These are phyloP conservation scores for Volucella zonaria DNA, from an alignment of 2,888 invertebrate genomes.

Conservation along the genomic window DNA sequence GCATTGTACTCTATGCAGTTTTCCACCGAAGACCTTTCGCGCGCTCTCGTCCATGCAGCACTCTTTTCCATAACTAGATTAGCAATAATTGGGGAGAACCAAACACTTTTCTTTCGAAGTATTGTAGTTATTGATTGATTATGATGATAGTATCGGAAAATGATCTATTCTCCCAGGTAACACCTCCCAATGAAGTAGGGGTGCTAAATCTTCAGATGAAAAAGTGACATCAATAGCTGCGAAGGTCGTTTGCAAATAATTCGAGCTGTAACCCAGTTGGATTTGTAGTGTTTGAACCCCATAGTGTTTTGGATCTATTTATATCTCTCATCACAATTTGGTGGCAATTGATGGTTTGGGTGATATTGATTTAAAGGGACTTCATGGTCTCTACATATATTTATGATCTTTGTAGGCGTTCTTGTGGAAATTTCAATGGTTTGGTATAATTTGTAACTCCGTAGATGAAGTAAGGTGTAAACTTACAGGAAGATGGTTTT, in stretches of 20 bases:
- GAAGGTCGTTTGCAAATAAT: not conserved
- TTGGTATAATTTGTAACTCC: conserved; percentile 8
- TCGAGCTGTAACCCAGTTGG: not conserved
- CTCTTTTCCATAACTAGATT: conserved; percentile 18
- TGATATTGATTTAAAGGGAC: conserved; percentile 1
- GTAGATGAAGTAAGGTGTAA: conserved; percentile 13
- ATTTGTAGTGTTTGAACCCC: conserved; percentile 13
- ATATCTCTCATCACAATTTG: conserved; percentile 25
- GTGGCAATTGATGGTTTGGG: not conserved
- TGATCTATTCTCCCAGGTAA: not conserved
- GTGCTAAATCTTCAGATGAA: not conserved
- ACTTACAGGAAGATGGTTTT: conserved; percentile 11
- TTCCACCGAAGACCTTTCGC: not conserved
- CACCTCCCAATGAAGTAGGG: conserved; percentile 11
- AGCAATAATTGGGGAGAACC: conserved; percentile 9
- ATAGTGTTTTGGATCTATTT: not conserved
- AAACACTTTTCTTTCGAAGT: no score
- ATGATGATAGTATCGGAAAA: conserved; percentile 18
- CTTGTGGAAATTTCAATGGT: conserved; percentile 17
- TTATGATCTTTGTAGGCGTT: not conserved
- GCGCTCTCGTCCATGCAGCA: not conserved
- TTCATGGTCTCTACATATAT: conserved; percentile 20
- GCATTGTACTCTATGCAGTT: conserved; percentile 2
- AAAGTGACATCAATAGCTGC: not conserved
- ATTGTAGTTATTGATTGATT: no score